These are phyloP conservation scores for Sesia apiformis DNA, from an alignment of 2,888 invertebrate species.

Conservation along the genomic window DNA sequence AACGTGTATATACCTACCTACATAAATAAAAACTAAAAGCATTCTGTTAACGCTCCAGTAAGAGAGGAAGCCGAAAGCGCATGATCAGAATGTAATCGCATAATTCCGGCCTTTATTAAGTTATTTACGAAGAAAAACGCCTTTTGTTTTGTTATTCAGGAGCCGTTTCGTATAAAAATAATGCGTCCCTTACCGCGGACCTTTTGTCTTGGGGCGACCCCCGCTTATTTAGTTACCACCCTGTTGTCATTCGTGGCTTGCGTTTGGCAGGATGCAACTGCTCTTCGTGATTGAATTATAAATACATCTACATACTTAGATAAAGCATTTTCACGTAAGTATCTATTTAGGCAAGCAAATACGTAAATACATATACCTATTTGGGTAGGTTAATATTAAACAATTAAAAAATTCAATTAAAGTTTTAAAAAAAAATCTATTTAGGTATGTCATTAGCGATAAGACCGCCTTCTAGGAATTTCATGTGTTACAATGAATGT, in stretches of 20 bases:
- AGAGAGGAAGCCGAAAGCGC: conserved; percentile 54
- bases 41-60: conserved; percentile 38
- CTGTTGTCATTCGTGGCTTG: conserved; percentile 62
- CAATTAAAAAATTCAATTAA: too few species aligned
- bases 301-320: conserved; percentile 17
- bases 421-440: too few species aligned
- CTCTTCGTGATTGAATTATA: conserved; percentile 58
- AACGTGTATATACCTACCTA: conserved; percentile 10
- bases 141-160: conserved; percentile 57
- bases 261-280: conserved; percentile 66
- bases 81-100: conserved; percentile 65
- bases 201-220: conserved; percentile 57
- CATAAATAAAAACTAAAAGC: conserved; percentile 51
- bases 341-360: too few species aligned
- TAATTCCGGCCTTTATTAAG: conserved; percentile 63
- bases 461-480: too few species aligned
- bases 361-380: too few species aligned
- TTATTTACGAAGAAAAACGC: conserved; percentile 59
- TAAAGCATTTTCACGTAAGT: neutral
- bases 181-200: conserved; percentile 60
- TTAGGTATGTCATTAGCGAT: too few species aligned
- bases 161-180: conserved; percentile 64
- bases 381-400: too few species aligned
- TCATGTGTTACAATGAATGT: too few species aligned
- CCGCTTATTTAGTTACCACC: conserved; percentile 46